Evolutionary conservation across 1,140 invertebrate species (phyloP).

Genomic region (Mizuhopecten yessoensis): DNA sequence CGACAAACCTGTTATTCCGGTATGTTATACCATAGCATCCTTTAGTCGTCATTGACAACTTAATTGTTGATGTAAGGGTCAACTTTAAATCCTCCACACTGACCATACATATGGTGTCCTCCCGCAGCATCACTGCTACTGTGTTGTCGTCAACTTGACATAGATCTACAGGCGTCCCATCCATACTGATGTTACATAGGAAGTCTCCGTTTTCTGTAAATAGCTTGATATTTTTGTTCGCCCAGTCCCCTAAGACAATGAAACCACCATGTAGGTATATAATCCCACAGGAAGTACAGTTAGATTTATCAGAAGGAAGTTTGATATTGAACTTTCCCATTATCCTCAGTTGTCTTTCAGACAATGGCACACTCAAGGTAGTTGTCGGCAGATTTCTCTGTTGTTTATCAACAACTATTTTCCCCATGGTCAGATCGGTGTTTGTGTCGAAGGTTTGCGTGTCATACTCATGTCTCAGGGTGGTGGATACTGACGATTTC

Average conservation of each 20-base stretch:
- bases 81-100: neutral
- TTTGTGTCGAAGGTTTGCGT: neutral
- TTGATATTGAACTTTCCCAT: neutral
- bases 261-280: neutral
- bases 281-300: neutral
- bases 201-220: neutral
- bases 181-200: neutral
- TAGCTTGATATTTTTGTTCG: neutral
- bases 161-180: neutral
- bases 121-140: neutral
- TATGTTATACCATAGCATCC: neutral
- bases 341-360: neutral
- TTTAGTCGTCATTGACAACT: neutral
- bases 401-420: neutral
- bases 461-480: neutral
- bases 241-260: neutral
- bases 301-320: neutral
- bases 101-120: neutral
- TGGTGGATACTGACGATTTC: neutral
- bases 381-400: neutral
- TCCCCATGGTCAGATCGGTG: neutral
- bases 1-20: neutral
- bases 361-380: neutral
- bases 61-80: neutral
- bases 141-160: neutral